These are phyloP conservation scores for Olivierus martensii DNA, from an alignment of 1,140 invertebrate genomes.

Conservation along the genomic window DNA sequence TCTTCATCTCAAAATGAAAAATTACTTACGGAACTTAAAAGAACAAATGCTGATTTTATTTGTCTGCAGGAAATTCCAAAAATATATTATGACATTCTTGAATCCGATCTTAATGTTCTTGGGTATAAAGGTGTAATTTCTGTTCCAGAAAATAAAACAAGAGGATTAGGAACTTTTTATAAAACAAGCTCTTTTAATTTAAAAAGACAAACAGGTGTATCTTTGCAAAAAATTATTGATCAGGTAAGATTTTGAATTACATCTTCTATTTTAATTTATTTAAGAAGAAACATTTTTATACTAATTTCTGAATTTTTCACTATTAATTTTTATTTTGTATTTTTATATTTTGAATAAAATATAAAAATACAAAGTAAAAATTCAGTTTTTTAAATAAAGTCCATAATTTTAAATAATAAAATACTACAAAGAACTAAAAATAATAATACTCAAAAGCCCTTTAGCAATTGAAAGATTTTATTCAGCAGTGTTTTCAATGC, in stretches of 20 bases:
- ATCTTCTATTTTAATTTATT: not conserved
- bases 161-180: constrained; percentile 15
- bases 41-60: constrained; percentile 10
- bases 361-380: too few relatives aligned
- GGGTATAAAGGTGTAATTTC: constrained; percentile 9
- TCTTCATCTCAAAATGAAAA: constrained; percentile 10
- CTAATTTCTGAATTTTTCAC: too few relatives aligned
- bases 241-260: constrained; percentile 9
- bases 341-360: too few relatives aligned
- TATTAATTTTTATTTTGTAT: too few relatives aligned
- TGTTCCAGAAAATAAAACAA: constrained; percentile 2
- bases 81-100: constrained; percentile 7
- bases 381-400: too few relatives aligned
- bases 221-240: constrained; percentile 10
- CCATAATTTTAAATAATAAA: too few relatives aligned
- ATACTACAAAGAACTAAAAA: too few relatives aligned
- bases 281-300: not conserved
- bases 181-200: constrained; percentile 12
- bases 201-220: not conserved
- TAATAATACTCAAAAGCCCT: too few relatives aligned
- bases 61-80: constrained; percentile 15
- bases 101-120: constrained; percentile 14
- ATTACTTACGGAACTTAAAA: constrained; percentile 10
- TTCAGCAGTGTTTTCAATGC: too few relatives aligned
- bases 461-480: not conserved